These are phyloP conservation scores for Antheraea assamensis DNA, from an alignment of 2,888 invertebrate genomes.

Conservation along the genomic window DNA sequence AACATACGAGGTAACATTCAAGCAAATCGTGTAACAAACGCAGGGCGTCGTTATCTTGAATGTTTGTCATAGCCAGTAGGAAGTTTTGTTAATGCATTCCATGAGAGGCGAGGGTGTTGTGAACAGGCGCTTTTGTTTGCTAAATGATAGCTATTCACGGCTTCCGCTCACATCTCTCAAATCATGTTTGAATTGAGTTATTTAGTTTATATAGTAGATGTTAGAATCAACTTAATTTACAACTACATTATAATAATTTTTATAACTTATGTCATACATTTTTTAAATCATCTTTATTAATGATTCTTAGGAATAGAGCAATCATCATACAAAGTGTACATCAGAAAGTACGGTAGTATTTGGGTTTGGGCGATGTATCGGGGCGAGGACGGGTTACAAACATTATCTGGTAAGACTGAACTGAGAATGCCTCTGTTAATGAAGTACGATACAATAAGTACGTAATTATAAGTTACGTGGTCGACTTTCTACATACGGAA, in stretches of 20 bases:
- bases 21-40: constrained; percentile 4
- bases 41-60: constrained; percentile 12
- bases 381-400: no score
- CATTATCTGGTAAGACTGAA: no score
- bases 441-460: no score
- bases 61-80: constrained; percentile 18
- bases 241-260: neutral
- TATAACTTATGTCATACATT: no score
- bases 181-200: constrained; percentile 13
- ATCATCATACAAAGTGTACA: no score
- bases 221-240: neutral
- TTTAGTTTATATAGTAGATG: constrained; percentile 22
- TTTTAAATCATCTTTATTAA: no score
- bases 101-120: neutral
- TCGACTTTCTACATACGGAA: no score
- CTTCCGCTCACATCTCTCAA: neutral
- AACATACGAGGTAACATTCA: neutral
- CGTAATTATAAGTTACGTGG: no score
- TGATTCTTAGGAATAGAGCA: no score
- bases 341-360: no score
- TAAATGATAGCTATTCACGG: constrained; percentile 16
- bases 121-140: constrained; percentile 15
- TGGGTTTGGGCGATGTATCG: no score
- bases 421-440: no score
- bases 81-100: constrained; percentile 23